phyloP scores from a whole-genome alignment of 2,113 vertebrate species.

The Pseudolaguvia tuberculata region DNA sequence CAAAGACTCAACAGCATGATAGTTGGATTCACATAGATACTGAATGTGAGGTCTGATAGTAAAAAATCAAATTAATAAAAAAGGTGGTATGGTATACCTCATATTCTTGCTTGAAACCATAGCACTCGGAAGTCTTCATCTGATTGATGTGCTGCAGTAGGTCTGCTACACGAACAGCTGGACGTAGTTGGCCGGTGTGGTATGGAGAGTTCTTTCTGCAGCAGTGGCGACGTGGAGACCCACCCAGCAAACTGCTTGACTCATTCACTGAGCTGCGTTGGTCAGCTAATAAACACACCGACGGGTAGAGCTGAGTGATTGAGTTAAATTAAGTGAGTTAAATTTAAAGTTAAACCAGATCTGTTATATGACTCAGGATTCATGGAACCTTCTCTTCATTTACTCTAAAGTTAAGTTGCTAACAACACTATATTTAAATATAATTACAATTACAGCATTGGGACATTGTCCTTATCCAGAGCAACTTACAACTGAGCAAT shows the following conservation, averaged over 20 bases:
- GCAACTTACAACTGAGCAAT: no score
- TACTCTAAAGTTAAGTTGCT: no score
- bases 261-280: constrained; percentile 84
- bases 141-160: constrained; percentile 96
- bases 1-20: no score
- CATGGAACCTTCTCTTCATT: no score
- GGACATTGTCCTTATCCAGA: no score
- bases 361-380: no score
- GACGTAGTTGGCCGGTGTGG: constrained; percentile 90
- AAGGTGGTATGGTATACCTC: constrained; percentile 69
- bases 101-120: constrained; percentile 94
- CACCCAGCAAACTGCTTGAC: constrained; percentile 86
- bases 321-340: no score
- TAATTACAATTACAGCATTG: no score
- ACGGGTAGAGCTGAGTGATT: no score
- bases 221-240: constrained; percentile 72
- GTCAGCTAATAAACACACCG: constrained; percentile 69
- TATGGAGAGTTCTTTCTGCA: constrained; percentile 88
- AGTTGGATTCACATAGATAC: neutral
- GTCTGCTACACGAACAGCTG: constrained; percentile 85
- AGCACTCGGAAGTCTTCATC: constrained; percentile 93
- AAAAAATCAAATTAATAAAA: neutral
- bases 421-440: no score
- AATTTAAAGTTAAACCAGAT: no score
- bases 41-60: neutral